Base-by-base conservation (phyloP, 23 tunicate species). In the Styela clava region DNA sequence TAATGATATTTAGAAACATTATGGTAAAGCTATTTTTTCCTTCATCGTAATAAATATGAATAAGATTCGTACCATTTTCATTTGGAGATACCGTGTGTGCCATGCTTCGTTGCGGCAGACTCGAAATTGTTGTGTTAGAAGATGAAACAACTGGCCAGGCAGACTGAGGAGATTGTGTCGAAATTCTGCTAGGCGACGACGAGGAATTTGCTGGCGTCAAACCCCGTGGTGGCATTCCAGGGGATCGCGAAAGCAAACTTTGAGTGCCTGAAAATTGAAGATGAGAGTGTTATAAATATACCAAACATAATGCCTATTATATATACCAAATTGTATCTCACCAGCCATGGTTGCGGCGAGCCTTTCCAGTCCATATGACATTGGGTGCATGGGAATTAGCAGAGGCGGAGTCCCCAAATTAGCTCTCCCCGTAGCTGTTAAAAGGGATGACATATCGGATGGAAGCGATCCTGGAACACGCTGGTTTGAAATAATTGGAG, bases 371-470 rank as follows among this genome's bases (percentile, higher is more conserved):
- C 89, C 89, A 73, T 91, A 91, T 23, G 97, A 79, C 34, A 73
- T 82, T 81, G 88, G 74, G 74, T 87, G 86, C 69, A 91, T 91
- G 0, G 97, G 97, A 65, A 91, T 85, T 16, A 91, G 87, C 76
- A 91, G 76, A 12, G 97, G 97, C 18, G 97, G 90, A 22, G 67
- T 89, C 1, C 86, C 85, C 1, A 91, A 62, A 3, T 79, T 61
- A 12, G 56, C 61, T 5, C 87, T 68, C 3, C 79, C 84, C 7
- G 85, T 52, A 25, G 85, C 44, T 16, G 62, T 36, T 33, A 91
- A 74, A 20, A 91, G 62, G 34, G 74, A 85, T 22, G 78, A 73
- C 63, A 91, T 78, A 34, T 89, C 90, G 32, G 88, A 85, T 22
- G 90, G 97, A 31, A 91, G 37, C 9, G 56, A 7, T 33, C 37